phyloP scores from a whole-genome alignment of 2,888 invertebrate species.

The Diadegma fenestrale region DNA sequence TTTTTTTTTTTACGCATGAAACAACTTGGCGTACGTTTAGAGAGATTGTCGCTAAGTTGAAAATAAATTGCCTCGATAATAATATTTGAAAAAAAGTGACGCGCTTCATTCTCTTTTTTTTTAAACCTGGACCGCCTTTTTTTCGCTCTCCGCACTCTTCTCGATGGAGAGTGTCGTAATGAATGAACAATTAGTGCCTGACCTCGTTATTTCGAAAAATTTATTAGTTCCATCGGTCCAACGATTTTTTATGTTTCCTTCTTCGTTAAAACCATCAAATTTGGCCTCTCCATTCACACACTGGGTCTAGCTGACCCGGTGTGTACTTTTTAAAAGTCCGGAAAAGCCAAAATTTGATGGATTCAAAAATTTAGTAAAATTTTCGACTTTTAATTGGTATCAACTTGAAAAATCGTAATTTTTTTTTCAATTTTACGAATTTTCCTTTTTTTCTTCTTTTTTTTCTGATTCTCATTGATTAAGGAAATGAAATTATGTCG shows the following conservation, averaged over 20 bases:
- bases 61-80: constrained; percentile 1
- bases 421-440: not conserved
- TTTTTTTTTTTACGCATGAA: constrained; percentile 49
- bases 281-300: no score
- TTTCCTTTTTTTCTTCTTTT: not conserved
- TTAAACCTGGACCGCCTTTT: no score
- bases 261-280: no score
- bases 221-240: not conserved
- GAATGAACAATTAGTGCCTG: not conserved
- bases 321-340: not conserved
- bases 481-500: not conserved
- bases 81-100: not conserved
- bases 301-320: no score
- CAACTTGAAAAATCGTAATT: not conserved
- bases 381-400: not conserved
- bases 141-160: not conserved
- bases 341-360: not conserved
- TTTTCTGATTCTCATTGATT: not conserved
- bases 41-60: constrained; percentile 29
- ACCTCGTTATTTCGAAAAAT: not conserved
- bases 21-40: constrained; percentile 12
- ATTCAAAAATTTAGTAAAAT: not conserved
- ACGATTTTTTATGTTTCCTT: not conserved
- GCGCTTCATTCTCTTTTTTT: not conserved
- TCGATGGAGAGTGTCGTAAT: not conserved